A percentile compares a stretch with the other conserved stretches of the same genome.
Conservation (phyloP, 2,888 invertebrate genomes). For the Drosophila paucipuncta region DNA sequence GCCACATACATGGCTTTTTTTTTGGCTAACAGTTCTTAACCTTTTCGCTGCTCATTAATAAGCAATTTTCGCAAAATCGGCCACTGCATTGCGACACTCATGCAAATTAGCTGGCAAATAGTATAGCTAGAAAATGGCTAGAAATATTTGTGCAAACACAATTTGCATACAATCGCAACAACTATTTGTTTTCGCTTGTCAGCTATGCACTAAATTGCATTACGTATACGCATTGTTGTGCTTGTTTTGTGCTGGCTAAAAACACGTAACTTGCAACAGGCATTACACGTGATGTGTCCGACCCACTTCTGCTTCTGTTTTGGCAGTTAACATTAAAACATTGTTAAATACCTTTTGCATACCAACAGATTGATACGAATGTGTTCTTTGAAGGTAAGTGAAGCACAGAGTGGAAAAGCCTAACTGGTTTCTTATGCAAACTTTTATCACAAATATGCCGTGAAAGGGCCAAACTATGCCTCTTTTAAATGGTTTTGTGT, state of each 20-base stretch:
- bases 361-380: background rate
- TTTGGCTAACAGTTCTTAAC: constrained; percentile 10
- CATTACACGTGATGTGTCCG: constrained; percentile 24
- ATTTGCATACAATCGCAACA: constrained; percentile 50
- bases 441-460: background rate
- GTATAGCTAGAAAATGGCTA: constrained; percentile 23
- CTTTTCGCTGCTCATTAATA: constrained; percentile 46
- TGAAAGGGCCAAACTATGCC: background rate
- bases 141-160: constrained; percentile 39
- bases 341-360: background rate
- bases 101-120: constrained; percentile 61
- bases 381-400: too few species aligned
- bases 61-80: constrained; percentile 36
- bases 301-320: constrained; percentile 8
- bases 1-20: background rate
- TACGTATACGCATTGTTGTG: constrained; percentile 48
- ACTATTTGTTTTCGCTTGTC: constrained; percentile 45
- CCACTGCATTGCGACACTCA: constrained; percentile 55
- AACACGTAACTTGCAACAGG: constrained; percentile 5
- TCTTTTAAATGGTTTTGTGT: background rate
- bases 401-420: background rate
- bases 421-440: background rate
- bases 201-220: constrained; percentile 33
- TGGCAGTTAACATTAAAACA: constrained; percentile 9
- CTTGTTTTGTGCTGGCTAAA: background rate